Percentiles rank a stretch among this genome's conserved stretches.
phyloP scores from a whole-genome alignment of 2,113 vertebrate genomes.

The Alethe diademata region DNA sequence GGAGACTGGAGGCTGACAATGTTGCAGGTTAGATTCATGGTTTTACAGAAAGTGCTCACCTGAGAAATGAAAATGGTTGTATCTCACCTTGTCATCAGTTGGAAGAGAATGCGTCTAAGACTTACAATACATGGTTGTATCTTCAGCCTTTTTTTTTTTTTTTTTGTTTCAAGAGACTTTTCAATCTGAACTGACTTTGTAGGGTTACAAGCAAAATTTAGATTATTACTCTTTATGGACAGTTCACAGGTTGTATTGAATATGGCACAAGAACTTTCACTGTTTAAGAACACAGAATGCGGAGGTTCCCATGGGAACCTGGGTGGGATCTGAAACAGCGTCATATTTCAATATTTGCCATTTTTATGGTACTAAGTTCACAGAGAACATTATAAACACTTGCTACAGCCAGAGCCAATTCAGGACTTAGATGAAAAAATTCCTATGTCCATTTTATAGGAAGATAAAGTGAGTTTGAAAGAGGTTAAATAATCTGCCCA shows the following conservation, averaged over 20 bases:
- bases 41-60: neutral
- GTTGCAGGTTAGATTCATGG: neutral
- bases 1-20: neutral
- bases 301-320: neutral
- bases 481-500: neutral
- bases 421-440: neutral
- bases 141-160: neutral
- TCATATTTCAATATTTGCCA: neutral
- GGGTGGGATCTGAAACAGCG: neutral
- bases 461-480: neutral
- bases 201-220: neutral
- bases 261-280: neutral
- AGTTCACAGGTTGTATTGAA: neutral
- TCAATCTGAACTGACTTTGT: neutral
- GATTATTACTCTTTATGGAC: neutral
- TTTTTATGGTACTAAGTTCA: neutral
- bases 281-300: neutral
- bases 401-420: neutral
- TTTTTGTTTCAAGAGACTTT: neutral
- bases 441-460: neutral
- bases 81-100: neutral
- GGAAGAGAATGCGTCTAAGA: neutral
- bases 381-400: neutral
- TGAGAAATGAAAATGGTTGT: neutral
- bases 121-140: neutral